Evolutionary conservation across 92 coral and sea anemone genomes (phyloP).

Genomic region (Epizoanthus rinbou): DNA sequence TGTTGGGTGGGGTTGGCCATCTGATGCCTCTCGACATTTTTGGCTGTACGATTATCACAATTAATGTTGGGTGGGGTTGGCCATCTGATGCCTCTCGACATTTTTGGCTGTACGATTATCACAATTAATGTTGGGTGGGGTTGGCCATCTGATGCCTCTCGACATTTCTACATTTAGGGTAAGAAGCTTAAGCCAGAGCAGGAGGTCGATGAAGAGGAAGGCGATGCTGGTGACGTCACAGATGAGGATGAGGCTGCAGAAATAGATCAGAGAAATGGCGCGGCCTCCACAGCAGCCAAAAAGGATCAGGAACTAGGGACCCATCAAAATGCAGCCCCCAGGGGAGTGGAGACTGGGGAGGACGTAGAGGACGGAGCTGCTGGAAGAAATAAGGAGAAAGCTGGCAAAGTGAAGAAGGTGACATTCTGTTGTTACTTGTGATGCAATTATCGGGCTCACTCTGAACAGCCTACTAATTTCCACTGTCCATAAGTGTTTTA

Average conservation of each 20-base stretch:
- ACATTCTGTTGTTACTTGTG: too few relatives aligned
- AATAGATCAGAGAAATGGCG: conserved; percentile 65
- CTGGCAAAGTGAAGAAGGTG: conserved; percentile 28
- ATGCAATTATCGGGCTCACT: too few relatives aligned
- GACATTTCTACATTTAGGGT: conserved; percentile 59
- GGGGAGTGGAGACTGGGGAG: conserved; percentile 6
- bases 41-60: too few relatives aligned
- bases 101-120: too few relatives aligned
- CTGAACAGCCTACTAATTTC: too few relatives aligned
- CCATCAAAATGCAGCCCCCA: conserved; percentile 36
- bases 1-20: too few relatives aligned
- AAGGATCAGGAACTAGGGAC: conserved; percentile 57
- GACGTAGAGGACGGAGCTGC: conserved; percentile 5
- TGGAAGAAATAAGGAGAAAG: background rate
- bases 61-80: too few relatives aligned
- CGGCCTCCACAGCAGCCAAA: conserved; percentile 39
- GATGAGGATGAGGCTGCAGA: conserved; percentile 98
- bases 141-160: too few relatives aligned
- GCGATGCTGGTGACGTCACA: conserved; percentile 81
- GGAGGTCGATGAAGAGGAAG: conserved; percentile 61
- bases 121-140: too few relatives aligned
- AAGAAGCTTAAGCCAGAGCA: conserved; percentile 90
- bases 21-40: too few relatives aligned
- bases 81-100: too few relatives aligned
- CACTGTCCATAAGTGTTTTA: too few relatives aligned